These are phyloP conservation scores for Clarias laeviceps DNA, from an alignment of 2,797 vertebrate genomes.

Conservation along the genomic window DNA sequence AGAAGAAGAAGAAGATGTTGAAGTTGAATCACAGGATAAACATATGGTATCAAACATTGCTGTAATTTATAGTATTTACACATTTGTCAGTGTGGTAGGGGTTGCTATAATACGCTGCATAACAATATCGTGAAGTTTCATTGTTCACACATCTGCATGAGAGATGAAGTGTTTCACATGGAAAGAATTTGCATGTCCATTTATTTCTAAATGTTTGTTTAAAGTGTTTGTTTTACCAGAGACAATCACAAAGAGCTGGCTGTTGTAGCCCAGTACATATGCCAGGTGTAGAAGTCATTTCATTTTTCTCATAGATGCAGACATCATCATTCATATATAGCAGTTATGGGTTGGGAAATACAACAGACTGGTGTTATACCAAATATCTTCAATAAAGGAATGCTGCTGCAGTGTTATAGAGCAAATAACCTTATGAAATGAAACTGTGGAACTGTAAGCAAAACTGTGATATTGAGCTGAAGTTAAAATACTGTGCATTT, in stretches of 20 bases:
- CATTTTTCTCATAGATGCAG: background rate
- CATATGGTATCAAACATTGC: background rate
- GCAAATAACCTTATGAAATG: background rate
- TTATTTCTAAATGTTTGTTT: background rate
- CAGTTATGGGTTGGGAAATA: background rate
- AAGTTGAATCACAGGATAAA: background rate
- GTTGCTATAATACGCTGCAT: background rate
- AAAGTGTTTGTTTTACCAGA: background rate
- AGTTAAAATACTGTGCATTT: background rate
- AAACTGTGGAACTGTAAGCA: background rate
- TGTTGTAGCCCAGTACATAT: background rate
- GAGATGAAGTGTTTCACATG: background rate
- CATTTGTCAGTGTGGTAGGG: background rate
- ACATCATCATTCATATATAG: background rate
- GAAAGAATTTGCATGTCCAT: background rate
- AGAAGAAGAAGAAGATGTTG: no score
- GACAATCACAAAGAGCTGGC: constrained; percentile 1
- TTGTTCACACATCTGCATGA: background rate
- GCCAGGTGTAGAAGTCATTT: background rate
- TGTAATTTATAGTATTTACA: background rate
- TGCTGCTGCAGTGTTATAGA: background rate
- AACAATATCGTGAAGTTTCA: background rate
- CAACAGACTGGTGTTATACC: background rate
- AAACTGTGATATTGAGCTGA: background rate
- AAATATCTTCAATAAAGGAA: background rate